Percentiles rank a stretch among this genome's conserved stretches.
phyloP scores from a whole-genome alignment of 2,888 invertebrate genomes.

The Brenthis hecate region DNA sequence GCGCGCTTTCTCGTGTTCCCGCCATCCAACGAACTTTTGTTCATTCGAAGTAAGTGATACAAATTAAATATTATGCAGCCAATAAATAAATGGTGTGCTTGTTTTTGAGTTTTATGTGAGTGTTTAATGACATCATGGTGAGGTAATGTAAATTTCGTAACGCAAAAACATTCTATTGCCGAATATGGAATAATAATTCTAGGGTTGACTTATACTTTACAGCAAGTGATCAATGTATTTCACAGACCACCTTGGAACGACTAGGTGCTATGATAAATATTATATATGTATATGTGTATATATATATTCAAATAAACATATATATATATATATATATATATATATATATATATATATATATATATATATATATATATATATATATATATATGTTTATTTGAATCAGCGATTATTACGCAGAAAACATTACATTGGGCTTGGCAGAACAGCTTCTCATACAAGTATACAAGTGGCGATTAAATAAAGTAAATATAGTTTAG shows the following conservation, averaged over 20 bases:
- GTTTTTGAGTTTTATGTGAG: constrained; percentile 46
- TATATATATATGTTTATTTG: not conserved
- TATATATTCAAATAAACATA: too few relatives aligned
- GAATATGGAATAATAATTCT: too few relatives aligned
- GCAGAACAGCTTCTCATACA: constrained; percentile 61
- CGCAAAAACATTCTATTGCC: constrained; percentile 9
- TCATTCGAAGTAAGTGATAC: constrained; percentile 67
- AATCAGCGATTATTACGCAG: constrained; percentile 60
- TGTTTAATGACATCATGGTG: constrained; percentile 31
- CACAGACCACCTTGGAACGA: constrained; percentile 29
- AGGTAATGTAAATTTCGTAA: constrained; percentile 30
- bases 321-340: too few relatives aligned
- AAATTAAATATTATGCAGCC: constrained; percentile 48
- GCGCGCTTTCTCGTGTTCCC: constrained; percentile 57
- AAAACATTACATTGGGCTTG: constrained; percentile 70
- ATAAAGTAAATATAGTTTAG: constrained; percentile 57
- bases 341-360: not conserved
- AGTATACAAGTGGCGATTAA: constrained; percentile 55
- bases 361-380: too few relatives aligned
- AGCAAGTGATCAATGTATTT: constrained; percentile 27
- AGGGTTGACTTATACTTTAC: constrained; percentile 29
- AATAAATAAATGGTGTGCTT: constrained; percentile 39
- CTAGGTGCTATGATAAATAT: constrained; percentile 50
- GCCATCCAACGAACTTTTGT: constrained; percentile 60
- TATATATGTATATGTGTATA: constrained; percentile 46